A percentile compares a stretch with the other conserved stretches of the same genome.
These are phyloP conservation scores for Tetragonula clypearis DNA, from an alignment of 1,140 invertebrate species.

Conservation along the genomic window DNA sequence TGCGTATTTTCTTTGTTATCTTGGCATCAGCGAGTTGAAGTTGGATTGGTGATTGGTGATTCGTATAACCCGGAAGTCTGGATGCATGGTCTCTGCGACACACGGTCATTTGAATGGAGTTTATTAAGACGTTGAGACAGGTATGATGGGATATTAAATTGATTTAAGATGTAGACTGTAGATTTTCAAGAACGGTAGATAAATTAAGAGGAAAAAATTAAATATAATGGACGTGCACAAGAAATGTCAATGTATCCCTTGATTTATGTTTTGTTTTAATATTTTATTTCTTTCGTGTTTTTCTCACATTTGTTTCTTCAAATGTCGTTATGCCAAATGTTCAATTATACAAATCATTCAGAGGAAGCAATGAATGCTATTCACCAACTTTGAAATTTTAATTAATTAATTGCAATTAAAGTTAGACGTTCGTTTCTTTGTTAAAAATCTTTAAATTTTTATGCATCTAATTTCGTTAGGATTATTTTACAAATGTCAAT, in stretches of 20 bases:
- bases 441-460: neutral
- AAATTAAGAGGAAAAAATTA: neutral
- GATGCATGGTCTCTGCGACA: neutral
- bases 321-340: neutral
- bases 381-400: neutral
- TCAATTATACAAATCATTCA: neutral
- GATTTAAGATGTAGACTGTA: neutral
- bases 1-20: neutral
- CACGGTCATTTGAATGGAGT: neutral
- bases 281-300: neutral
- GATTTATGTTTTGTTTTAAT: neutral
- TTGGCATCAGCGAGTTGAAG: neutral
- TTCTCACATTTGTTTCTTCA: neutral
- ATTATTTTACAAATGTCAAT: neutral
- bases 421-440: neutral
- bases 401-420: too few species aligned
- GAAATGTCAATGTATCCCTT: neutral
- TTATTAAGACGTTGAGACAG: neutral
- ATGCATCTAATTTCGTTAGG: neutral
- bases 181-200: neutral
- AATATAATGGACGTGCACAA: neutral
- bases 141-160: neutral
- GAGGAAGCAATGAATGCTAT: neutral
- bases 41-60: neutral
- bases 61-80: constrained; percentile 1